Evolutionary conservation across 30 jellyfish, hydroid and myxozoan species (phyloP).

Genomic region (Hydra vulgaris): DNA sequence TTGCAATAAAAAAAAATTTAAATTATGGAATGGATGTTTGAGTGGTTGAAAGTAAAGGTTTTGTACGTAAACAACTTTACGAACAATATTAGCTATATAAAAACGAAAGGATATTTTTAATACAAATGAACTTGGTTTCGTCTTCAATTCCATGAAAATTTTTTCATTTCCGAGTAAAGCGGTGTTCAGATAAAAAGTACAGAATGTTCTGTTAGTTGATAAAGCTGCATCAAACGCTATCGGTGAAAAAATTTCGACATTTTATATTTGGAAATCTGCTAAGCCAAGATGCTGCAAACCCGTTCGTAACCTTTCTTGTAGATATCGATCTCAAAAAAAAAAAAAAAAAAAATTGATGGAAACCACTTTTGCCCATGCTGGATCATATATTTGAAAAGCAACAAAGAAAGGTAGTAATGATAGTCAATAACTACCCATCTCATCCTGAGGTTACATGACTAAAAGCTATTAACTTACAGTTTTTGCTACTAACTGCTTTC

Average conservation of each 20-base stretch:
- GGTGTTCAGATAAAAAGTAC: too few relatives aligned
- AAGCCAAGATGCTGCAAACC: constrained; percentile 29
- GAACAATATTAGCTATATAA: constrained; percentile 24
- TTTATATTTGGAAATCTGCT: constrained; percentile 32
- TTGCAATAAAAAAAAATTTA: constrained; percentile 16
- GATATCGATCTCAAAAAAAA: constrained; percentile 29
- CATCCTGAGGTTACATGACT: constrained; percentile 48
- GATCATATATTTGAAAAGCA: constrained; percentile 32
- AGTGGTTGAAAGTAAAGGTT: constrained; percentile 23
- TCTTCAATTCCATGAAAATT: background rate
- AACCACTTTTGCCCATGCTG: constrained; percentile 32
- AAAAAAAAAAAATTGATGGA: constrained; percentile 42
- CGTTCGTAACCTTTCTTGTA: constrained; percentile 46
- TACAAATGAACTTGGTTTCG: constrained; percentile 20
- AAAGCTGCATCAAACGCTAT: constrained; percentile 40
- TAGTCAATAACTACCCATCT: constrained; percentile 49
- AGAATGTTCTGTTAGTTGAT: constrained; percentile 2
- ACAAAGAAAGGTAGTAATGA: constrained; percentile 36
- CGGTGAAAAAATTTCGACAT: constrained; percentile 31
- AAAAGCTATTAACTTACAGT: constrained; percentile 35
- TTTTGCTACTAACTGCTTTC: constrained; percentile 59
- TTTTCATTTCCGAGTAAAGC: constrained; percentile 1
- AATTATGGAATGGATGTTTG: constrained; percentile 27
- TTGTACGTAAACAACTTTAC: constrained; percentile 28
- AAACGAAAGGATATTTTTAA: constrained; percentile 23